Evolutionary conservation across 1,140 invertebrate genomes (phyloP), one percentile per base, ranked within the genome.

Genomic region (Drosophila pectinifera): DNA sequence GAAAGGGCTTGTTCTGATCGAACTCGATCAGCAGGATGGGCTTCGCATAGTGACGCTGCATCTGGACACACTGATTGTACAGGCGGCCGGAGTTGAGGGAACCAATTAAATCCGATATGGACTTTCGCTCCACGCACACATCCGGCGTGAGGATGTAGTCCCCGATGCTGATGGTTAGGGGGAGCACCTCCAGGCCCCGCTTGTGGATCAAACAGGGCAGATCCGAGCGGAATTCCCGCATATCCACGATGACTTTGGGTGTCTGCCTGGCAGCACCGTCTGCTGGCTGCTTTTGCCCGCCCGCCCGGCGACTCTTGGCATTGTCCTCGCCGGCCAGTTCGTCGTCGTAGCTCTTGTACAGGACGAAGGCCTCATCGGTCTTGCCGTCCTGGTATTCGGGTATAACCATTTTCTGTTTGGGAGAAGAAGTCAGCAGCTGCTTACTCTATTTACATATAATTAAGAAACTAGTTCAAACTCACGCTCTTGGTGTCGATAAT

Each of bases 131-230:
- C 4, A 99, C 95, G 89, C 97, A 98, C 79, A 99, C 97, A 24
- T 99, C 98, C 1, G 98, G 97, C 0, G 98, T 98, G 2, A 99
- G 93, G 80, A 99, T 98, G 91, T 99, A 99, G 93, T 99, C 99
- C 1, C 98, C 98, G 49, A 99, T 95, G 70, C 96, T 94, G 45
- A 99, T 95, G 3, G 97, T 98, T 0, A 98, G 93, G 3, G 99
- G 98, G 90, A 98, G 95, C 64, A 99, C 96, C 82, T 98, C 96
- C 65, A 99, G 96, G 3, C 98, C 98, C 73, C 97, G 94, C 89
- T 96, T 96, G 91, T 99, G 98, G 49, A 99, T 95, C 36, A 99
- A 93, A 6, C 97, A 96, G 0, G 99, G 99, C 16, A 99, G 93
- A 92, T 99, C 98, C 72, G 98, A 98, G 48, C 98, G 94, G 92